A percentile compares a stretch with the other conserved stretches of the same genome.
Evolutionary conservation across 2,113 vertebrate species (phyloP).

Genomic region (Eclectus roratus): DNA sequence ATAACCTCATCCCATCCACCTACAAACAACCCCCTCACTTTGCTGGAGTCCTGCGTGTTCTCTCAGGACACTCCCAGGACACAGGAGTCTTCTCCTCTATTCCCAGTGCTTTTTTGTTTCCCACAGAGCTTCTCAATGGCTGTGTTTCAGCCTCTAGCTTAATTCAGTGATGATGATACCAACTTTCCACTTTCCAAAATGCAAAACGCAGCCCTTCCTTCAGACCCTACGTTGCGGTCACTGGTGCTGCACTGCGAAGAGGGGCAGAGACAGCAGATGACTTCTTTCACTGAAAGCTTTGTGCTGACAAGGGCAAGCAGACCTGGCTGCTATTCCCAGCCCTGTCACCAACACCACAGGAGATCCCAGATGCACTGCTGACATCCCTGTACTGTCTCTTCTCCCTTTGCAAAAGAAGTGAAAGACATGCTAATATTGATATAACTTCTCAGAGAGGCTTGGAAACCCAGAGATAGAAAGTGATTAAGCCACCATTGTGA

Average conservation of each 20-base stretch:
- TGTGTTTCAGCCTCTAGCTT: neutral
- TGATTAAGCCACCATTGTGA: neutral
- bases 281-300: neutral
- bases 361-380: neutral
- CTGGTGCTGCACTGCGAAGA: neutral
- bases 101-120: neutral
- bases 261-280: neutral
- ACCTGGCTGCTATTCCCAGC: neutral
- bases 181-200: neutral
- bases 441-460: neutral
- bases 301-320: too few species aligned
- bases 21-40: neutral
- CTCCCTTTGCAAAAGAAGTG: neutral
- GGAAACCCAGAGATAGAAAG: neutral
- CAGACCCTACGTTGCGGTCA: accelerated
- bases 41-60: neutral
- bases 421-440: neutral
- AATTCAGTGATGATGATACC: neutral
- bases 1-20: neutral
- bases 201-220: neutral
- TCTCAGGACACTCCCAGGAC: too few species aligned
- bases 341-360: neutral
- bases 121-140: neutral
- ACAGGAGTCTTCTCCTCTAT: neutral
- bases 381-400: neutral